Percentiles rank a stretch among this genome's conserved stretches.
Conservation (phyloP, 2,888 invertebrate genomes). For the Lithophane ornitopus region DNA sequence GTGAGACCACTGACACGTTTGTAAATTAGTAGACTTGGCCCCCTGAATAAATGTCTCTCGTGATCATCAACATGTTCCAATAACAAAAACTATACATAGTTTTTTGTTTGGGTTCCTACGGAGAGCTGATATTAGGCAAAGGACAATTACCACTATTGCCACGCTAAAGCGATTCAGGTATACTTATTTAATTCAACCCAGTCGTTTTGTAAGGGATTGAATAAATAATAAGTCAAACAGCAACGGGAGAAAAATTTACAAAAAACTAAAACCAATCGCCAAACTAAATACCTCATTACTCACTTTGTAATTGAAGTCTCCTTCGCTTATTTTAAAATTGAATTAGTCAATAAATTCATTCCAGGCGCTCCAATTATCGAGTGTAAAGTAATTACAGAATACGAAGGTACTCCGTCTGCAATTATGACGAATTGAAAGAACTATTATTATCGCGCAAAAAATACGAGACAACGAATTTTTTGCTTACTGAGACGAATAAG, state of each 20-base stretch:
- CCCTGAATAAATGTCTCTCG: too few species aligned
- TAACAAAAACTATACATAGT: too few species aligned
- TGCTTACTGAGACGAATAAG: conserved; percentile 11
- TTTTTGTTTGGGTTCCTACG: too few species aligned
- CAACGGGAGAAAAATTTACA: too few species aligned
- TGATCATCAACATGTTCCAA: too few species aligned
- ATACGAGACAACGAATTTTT: conserved; percentile 35
- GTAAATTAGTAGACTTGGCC: too few species aligned
- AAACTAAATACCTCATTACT: too few species aligned
- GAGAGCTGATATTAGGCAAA: too few species aligned
- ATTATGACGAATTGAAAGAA: conserved; percentile 45
- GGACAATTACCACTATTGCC: too few species aligned
- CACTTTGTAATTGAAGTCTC: neutral
- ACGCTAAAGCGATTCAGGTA: too few species aligned
- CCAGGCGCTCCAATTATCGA: conserved; percentile 16
- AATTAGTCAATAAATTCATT: neutral
- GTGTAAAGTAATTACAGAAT: conserved; percentile 16
- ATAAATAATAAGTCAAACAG: neutral
- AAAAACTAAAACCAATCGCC: too few species aligned
- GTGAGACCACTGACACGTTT: too few species aligned
- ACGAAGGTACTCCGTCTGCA: conserved; percentile 14
- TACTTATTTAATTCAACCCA: neutral
- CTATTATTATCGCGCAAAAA: conserved; percentile 38
- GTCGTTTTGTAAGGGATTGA: neutral
- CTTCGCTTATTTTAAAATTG: neutral